Conservation (phyloP, 1,140 invertebrate genomes). For the Mizuhopecten yessoensis region DNA sequence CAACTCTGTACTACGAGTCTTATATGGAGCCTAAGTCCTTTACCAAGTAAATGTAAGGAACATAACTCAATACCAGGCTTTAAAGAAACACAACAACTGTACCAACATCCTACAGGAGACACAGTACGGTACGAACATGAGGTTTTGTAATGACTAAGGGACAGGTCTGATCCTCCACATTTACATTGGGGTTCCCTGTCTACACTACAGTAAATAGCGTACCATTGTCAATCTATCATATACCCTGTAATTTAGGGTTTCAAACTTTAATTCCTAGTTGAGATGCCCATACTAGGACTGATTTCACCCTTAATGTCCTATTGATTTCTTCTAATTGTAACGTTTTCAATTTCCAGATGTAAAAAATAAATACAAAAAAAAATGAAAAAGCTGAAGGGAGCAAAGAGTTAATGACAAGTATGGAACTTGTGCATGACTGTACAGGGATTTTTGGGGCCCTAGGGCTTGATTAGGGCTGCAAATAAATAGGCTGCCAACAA, state of each 20-base stretch:
- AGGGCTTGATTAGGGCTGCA: background rate
- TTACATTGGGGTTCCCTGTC: background rate
- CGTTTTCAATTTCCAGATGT: background rate
- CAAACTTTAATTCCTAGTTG: background rate
- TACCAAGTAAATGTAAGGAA: background rate
- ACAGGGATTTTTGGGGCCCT: background rate
- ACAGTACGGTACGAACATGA: too few species aligned
- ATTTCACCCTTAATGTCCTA: background rate
- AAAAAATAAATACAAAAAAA: background rate
- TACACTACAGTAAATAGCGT: conserved; percentile 1
- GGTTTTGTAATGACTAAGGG: too few species aligned
- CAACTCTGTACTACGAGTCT: too few species aligned
- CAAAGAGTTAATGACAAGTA: conserved; percentile 5
- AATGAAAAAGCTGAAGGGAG: background rate
- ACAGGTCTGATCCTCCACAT: background rate
- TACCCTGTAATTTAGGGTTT: background rate
- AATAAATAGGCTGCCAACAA: conserved; percentile 31
- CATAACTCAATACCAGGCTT: background rate
- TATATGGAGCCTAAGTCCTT: too few species aligned
- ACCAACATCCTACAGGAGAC: too few species aligned
- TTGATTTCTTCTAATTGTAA: conserved; percentile 39
- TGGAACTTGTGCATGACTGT: background rate
- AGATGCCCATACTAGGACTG: background rate
- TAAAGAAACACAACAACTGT: too few species aligned
- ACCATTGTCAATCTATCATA: background rate